Base-by-base conservation (phyloP, 2,797 vertebrate species). In the Caiman crocodilus region DNA sequence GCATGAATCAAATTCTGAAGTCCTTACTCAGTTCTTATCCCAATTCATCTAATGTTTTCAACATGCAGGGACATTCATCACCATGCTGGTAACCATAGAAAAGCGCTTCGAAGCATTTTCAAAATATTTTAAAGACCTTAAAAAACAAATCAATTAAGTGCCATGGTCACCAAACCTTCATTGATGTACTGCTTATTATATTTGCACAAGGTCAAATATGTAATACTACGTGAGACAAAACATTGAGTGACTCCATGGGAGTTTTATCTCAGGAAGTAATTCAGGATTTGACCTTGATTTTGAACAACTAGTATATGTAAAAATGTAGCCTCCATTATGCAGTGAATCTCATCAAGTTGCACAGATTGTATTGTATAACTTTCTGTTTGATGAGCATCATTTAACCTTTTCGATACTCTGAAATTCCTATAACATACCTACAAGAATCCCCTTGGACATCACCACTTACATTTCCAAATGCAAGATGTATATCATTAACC, bases 241-340 rank as follows among this genome's bases (percentile, higher is more conserved):
- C 67, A 88, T 85, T 91, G 91, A 95, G 92, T 88, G 94, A 60
- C 67, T 88, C 79, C 82, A 67, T 87, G 78, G 80, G 79, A 92
- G 86, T 85, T 94, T 87, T 91, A 60, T 63, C 92, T 79, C 76
- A 77, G 91, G 93, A 88, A 81, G 32, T 87, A 91, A 73, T 93
- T 87, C 87, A 78, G 90, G 58, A 78, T 85, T 93, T 94, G 93
- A 95, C 95, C 93, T 95, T 96, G 93, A 92, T 90, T 83, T 85
- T 79, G 42, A 69, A 25, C 88, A 87, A 26, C 65, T 79, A 21
- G 16, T 69, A 28, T 67, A 20, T 84, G 60, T 58, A 79, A 91
- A 50, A 91, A 93, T 63, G 23, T 61, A 92, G 65, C 30, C 35
- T 94, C 65, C 17, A 14, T 56, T 77, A 58, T 75, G 23, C 73